Conservation (phyloP, 2,797 vertebrate genomes). For the Florisuga fusca region DNA sequence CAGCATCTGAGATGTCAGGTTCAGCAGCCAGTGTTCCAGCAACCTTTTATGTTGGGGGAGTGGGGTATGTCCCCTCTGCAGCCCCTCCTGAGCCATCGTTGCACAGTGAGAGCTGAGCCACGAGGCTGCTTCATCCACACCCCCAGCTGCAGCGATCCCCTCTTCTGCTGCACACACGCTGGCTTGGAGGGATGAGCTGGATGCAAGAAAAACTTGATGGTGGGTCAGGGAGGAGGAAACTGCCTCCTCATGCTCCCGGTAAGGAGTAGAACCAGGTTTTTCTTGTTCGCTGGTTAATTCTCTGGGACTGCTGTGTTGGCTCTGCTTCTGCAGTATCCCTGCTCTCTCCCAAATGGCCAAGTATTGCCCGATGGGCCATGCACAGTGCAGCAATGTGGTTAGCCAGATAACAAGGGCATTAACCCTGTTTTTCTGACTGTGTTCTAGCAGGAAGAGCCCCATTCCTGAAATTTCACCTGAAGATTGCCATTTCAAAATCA, state of each 20-base stretch:
- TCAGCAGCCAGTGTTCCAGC: not conserved
- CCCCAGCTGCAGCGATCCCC: not conserved
- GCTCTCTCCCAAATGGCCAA: not conserved
- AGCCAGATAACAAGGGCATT: slow-evolving; percentile 3
- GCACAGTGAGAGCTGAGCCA: not conserved
- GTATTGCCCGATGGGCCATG: not conserved
- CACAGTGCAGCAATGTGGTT: not conserved
- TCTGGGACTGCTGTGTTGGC: not conserved
- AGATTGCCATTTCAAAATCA: not conserved
- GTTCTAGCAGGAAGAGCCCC: not conserved
- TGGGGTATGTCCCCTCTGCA: not conserved
- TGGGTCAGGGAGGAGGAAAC: not conserved
- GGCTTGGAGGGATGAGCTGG: not conserved
- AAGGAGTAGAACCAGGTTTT: not conserved
- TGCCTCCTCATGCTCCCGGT: not conserved
- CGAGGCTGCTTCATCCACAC: not conserved
- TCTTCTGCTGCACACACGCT: rapidly evolving
- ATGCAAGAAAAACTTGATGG: not conserved
- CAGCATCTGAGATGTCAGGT: not conserved
- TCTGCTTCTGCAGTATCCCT: not conserved
- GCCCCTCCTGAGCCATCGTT: not conserved
- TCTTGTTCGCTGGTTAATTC: not conserved
- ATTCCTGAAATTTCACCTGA: not conserved
- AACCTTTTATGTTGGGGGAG: not conserved
- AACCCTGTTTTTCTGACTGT: not conserved